Conservation (phyloP, 2,888 invertebrate species). For the Drosophila helvetica region DNA sequence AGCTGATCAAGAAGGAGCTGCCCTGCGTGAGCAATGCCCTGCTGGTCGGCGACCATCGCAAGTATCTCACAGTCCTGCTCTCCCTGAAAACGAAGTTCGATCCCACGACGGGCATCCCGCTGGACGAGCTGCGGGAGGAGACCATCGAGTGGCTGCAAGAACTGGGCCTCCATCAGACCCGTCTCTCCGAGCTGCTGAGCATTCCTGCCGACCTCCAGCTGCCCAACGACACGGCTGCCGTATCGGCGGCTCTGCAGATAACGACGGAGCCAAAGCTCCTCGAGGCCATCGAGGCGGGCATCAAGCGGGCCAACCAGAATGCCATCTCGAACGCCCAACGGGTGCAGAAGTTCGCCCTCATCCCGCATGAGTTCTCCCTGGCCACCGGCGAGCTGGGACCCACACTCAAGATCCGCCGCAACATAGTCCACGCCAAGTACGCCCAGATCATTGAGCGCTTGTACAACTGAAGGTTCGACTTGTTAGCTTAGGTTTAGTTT, state of each 20-base stretch:
- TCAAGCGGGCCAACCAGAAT: slow-evolving; percentile 89
- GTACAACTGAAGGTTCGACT: slow-evolving; percentile 55
- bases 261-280: slow-evolving; percentile 86
- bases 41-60: slow-evolving; percentile 93
- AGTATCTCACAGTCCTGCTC: slow-evolving; percentile 92
- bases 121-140: slow-evolving; percentile 87
- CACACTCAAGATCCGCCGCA: slow-evolving; percentile 93
- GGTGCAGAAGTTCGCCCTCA: slow-evolving; percentile 92
- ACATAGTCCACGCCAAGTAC: slow-evolving; percentile 90
- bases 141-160: slow-evolving; percentile 89
- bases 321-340: slow-evolving; percentile 94
- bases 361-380: slow-evolving; percentile 93
- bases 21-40: slow-evolving; percentile 91
- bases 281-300: slow-evolving; percentile 90
- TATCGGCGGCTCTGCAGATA: slow-evolving; percentile 77
- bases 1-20: slow-evolving; percentile 89
- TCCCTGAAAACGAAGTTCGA: slow-evolving; percentile 92
- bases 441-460: slow-evolving; percentile 84
- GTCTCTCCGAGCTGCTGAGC: slow-evolving; percentile 87
- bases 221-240: slow-evolving; percentile 77
- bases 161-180: slow-evolving; percentile 87
- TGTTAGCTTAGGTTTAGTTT: slow-evolving; percentile 10
- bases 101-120: slow-evolving; percentile 88
- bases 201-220: slow-evolving; percentile 63
- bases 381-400: slow-evolving; percentile 94